Conservation (phyloP, 2,113 vertebrate genomes). For the Xiphorhynchus elegans region DNA sequence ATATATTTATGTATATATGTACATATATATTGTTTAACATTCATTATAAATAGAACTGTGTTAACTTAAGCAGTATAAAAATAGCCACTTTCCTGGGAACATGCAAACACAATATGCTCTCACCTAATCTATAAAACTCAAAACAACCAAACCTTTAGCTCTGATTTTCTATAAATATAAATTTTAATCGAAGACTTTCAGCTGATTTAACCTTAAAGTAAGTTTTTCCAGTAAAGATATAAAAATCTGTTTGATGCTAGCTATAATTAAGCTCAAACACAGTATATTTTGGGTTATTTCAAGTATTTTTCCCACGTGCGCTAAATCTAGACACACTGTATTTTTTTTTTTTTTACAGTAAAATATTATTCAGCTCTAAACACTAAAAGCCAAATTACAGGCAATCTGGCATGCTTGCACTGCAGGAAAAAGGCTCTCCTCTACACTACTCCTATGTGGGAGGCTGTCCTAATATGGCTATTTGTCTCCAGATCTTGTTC, state of each 20-base stretch:
- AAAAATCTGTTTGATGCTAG: constrained; percentile 66
- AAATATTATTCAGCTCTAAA: constrained; percentile 53
- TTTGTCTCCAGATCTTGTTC: constrained; percentile 52
- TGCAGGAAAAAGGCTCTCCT: constrained; percentile 38
- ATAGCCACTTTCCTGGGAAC: constrained; percentile 73
- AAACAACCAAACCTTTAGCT: constrained; percentile 63
- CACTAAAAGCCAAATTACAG: constrained; percentile 55
- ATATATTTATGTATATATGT: constrained; percentile 74
- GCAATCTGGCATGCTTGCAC: constrained; percentile 17
- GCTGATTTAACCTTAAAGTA: constrained; percentile 62
- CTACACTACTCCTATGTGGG: constrained; percentile 37
- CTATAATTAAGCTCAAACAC: constrained; percentile 40
- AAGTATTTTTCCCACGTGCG: constrained; percentile 26
- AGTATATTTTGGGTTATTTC: constrained; percentile 62
- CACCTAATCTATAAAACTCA: constrained; percentile 44
- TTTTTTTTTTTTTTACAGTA: constrained; percentile 50
- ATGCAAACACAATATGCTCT: constrained; percentile 70
- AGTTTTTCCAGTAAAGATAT: constrained; percentile 60
- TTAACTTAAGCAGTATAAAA: constrained; percentile 78
- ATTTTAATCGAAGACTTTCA: constrained; percentile 57
- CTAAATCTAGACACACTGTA: constrained; percentile 8
- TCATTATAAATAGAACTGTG: constrained; percentile 74
- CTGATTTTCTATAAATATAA: constrained; percentile 71
- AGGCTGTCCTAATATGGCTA: constrained; percentile 60
- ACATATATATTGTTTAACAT: constrained; percentile 69